phyloP scores from a whole-genome alignment of 2,113 vertebrate species.

The Spizaetus ornatus region DNA sequence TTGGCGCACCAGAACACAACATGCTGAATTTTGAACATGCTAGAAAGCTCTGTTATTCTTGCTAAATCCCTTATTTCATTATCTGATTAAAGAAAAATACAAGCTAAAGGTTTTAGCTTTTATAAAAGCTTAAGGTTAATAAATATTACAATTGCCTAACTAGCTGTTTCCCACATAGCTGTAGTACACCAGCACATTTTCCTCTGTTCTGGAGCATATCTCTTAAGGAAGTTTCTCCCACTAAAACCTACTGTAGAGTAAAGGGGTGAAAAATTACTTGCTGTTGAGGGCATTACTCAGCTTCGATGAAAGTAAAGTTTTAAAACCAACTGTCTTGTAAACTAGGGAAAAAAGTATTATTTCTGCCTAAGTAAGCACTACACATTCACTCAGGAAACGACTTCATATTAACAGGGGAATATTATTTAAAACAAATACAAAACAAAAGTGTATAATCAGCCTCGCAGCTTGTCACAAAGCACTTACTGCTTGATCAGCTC shows the following conservation, averaged over 20 bases:
- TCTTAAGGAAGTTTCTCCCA: not conserved
- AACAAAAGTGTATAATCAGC: not conserved
- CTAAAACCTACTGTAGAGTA: not conserved
- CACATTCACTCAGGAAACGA: not conserved
- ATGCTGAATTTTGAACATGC: not conserved
- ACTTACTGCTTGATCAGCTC: slow-evolving; percentile 35
- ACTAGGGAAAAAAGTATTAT: not conserved
- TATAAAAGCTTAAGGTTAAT: not conserved
- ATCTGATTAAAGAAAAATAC: not conserved
- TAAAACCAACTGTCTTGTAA: not conserved
- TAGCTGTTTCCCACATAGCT: not conserved
- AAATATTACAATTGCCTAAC: not conserved
- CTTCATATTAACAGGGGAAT: not conserved
- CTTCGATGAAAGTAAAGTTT: not conserved
- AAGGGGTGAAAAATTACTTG: not conserved
- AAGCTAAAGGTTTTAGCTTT: not conserved
- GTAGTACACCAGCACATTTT: not conserved
- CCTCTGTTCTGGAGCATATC: not conserved
- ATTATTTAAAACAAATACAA: not conserved
- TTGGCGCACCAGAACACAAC: not conserved
- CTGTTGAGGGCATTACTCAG: not conserved
- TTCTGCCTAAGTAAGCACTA: not conserved
- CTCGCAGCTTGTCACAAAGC: slow-evolving; percentile 39
- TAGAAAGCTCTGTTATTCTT: not conserved
- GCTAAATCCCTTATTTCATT: not conserved